phyloP scores from a whole-genome alignment of 1,140 invertebrate genomes.

The Gerris buenoi region DNA sequence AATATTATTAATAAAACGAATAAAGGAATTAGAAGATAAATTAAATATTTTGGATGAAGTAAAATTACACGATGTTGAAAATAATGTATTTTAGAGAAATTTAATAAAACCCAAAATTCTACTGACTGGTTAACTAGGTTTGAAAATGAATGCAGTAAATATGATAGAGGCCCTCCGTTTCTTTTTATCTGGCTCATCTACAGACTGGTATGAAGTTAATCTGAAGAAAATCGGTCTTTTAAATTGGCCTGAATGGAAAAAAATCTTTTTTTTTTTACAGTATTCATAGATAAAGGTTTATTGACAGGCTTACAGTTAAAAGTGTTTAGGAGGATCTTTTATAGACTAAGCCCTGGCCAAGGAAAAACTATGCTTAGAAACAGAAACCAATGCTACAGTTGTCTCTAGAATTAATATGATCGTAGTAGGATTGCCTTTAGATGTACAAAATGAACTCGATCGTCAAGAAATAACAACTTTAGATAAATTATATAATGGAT shows the following conservation, averaged over 20 bases:
- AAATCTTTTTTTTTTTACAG: background rate
- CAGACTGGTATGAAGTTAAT: conserved; percentile 1
- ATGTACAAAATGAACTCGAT: background rate
- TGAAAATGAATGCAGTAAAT: background rate
- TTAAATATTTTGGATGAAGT: background rate
- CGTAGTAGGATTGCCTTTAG: background rate
- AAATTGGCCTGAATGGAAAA: background rate
- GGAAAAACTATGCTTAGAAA: too few relatives aligned
- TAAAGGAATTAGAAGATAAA: conserved; percentile 1
- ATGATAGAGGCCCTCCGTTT: background rate
- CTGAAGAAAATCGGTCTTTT: background rate
- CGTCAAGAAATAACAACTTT: background rate
- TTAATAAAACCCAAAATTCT: conserved; percentile 1
- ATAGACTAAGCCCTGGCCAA: conserved; percentile 4
- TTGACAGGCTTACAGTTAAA: background rate
- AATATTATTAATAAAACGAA: background rate
- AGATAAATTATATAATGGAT: background rate
- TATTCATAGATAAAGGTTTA: background rate
- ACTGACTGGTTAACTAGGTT: background rate
- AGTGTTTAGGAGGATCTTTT: background rate
- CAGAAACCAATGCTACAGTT: too few relatives aligned
- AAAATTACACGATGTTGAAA: background rate
- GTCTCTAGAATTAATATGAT: background rate
- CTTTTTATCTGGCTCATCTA: background rate
- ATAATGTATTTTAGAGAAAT: background rate